Percentiles rank a stretch among this genome's conserved stretches.
These are phyloP conservation scores for Schizopygopsis pylzovi DNA, from an alignment of 2,797 vertebrate genomes.

Conservation along the genomic window DNA sequence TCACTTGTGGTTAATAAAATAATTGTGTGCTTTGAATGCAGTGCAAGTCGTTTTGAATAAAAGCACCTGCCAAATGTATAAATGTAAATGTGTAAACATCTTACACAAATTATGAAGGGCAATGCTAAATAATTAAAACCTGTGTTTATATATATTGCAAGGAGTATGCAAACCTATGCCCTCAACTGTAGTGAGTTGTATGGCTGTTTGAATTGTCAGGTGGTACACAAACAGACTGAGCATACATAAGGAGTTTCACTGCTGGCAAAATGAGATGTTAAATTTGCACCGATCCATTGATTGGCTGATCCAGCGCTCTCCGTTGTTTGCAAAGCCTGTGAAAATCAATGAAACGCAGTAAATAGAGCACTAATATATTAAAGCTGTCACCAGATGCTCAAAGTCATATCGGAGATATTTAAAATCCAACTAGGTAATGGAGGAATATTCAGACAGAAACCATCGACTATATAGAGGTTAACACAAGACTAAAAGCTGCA, in stretches of 20 bases:
- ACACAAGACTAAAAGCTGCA: slow-evolving; percentile 38
- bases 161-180: background rate
- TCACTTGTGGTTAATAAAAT: background rate
- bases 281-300: slow-evolving; percentile 78
- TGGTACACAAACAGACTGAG: slow-evolving; percentile 63
- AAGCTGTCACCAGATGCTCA: slow-evolving; percentile 58
- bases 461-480: slow-evolving; percentile 55
- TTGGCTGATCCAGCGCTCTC: slow-evolving; percentile 72
- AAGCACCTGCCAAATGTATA: background rate
- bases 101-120: background rate
- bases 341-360: slow-evolving; percentile 76
- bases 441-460: slow-evolving; percentile 6
- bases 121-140: background rate
- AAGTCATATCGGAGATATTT: slow-evolving; percentile 48
- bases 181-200: background rate
- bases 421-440: background rate
- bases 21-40: background rate
- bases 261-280: slow-evolving; percentile 68
- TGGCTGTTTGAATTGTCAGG: slow-evolving; percentile 7
- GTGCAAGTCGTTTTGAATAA: background rate
- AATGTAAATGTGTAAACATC: background rate
- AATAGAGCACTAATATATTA: slow-evolving; percentile 75
- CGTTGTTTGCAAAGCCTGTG: slow-evolving; percentile 68
- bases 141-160: background rate
- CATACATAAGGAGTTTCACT: slow-evolving; percentile 59